Evolutionary conservation across 2,113 vertebrate genomes (phyloP).

Genomic region (Clarias macrocephalus): DNA sequence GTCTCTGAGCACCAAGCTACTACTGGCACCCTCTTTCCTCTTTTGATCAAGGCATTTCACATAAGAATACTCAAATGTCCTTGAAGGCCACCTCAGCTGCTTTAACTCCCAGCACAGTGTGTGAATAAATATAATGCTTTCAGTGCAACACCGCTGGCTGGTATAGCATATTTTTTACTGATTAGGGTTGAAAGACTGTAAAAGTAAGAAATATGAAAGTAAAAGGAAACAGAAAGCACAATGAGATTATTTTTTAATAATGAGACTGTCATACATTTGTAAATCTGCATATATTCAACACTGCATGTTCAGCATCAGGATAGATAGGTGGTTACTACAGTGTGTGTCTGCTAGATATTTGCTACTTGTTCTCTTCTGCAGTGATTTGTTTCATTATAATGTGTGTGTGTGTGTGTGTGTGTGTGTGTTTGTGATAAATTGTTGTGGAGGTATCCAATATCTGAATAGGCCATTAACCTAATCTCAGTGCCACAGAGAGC

Average conservation of each 20-base stretch:
- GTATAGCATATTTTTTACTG: neutral
- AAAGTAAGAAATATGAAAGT: neutral
- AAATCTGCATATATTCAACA: neutral
- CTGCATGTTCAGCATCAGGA: neutral
- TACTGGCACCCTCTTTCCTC: neutral
- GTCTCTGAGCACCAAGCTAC: neutral
- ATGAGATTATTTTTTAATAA: neutral
- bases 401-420: constrained; percentile 23
- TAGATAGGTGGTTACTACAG: neutral
- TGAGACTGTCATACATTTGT: neutral
- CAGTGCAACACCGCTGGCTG: neutral
- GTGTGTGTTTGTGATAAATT: constrained; percentile 32
- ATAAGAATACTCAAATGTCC: neutral
- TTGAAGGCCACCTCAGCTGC: neutral
- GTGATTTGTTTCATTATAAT: constrained; percentile 19
- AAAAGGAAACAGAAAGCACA: neutral
- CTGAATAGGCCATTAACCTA: constrained; percentile 45
- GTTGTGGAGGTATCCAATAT: constrained; percentile 39
- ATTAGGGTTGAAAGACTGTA: neutral
- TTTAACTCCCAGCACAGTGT: neutral
- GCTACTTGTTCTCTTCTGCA: neutral
- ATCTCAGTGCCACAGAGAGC: constrained; percentile 46
- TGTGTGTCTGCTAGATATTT: neutral
- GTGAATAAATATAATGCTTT: neutral
- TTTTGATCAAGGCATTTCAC: neutral